These are phyloP conservation scores for Lumbricus terrestris DNA, from an alignment of 2,888 invertebrate genomes.

Conservation along the genomic window DNA sequence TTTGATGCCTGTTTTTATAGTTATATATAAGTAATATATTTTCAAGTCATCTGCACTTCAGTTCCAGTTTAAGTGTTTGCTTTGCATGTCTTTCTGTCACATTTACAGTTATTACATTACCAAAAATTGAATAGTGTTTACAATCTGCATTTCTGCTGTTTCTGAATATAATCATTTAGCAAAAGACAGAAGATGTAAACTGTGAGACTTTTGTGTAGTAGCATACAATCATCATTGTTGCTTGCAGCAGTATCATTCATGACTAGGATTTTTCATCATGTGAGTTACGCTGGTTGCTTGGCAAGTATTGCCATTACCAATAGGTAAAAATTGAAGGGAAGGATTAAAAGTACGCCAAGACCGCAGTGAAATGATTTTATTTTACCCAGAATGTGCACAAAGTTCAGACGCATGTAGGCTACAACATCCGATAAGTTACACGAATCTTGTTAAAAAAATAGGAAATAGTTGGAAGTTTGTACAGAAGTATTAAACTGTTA, in stretches of 20 bases:
- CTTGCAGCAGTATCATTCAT: background rate
- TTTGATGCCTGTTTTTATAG: background rate
- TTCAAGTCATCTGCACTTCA: background rate
- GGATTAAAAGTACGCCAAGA: background rate
- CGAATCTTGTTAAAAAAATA: background rate
- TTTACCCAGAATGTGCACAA: background rate
- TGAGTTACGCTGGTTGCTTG: background rate
- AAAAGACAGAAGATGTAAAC: background rate
- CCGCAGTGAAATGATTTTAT: background rate
- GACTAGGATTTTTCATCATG: background rate
- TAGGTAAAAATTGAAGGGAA: background rate
- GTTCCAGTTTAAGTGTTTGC: background rate
- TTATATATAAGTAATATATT: background rate
- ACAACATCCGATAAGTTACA: background rate
- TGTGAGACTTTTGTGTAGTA: no score
- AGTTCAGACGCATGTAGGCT: background rate
- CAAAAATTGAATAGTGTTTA: background rate
- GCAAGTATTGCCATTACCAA: background rate
- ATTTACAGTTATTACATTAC: slow-evolving; percentile 3
- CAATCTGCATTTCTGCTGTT: background rate
- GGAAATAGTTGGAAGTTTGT: background rate
- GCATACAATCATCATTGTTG: background rate
- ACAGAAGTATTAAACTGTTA: background rate
- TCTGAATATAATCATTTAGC: background rate
- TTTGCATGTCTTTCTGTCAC: background rate